Percentiles rank a stretch among this genome's conserved stretches.
Conservation (phyloP, 2,113 vertebrate genomes). For the Psilopsiagon aurifrons region DNA sequence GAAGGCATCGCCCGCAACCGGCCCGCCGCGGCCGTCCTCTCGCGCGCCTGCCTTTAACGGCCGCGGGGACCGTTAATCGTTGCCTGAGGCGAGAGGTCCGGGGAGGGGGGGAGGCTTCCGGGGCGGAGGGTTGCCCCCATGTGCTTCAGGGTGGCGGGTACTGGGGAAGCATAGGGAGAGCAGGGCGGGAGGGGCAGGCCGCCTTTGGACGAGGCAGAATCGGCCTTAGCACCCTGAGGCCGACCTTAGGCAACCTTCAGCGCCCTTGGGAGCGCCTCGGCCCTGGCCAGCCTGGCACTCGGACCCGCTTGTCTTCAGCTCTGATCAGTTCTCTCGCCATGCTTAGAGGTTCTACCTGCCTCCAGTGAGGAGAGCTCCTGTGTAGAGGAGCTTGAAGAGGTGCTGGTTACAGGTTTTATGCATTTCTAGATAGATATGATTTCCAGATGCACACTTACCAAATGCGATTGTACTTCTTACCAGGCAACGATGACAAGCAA, state of each 20-base stretch:
- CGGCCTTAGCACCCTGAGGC: background rate
- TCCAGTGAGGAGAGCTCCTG: background rate
- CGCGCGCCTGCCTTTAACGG: background rate
- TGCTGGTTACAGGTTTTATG: background rate
- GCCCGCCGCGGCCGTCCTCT: too few species aligned
- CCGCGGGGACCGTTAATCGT: background rate
- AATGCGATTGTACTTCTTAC: background rate
- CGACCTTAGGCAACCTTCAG: rapidly evolving
- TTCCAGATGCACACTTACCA: background rate
- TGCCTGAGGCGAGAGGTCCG: background rate
- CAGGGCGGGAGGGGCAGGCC: background rate
- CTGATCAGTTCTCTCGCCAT: rapidly evolving
- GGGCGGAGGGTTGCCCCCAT: background rate
- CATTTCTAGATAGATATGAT: rapidly evolving
- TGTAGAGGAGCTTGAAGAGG: background rate
- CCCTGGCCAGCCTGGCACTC: rapidly evolving
- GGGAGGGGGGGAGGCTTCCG: background rate
- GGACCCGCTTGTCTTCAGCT: background rate
- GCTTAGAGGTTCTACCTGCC: background rate
- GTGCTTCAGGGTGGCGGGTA: rapidly evolving
- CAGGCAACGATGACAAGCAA: conserved; percentile 56
- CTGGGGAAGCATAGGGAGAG: background rate
- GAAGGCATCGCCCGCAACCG: too few species aligned
- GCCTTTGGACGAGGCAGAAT: background rate
- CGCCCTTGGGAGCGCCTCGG: background rate